Evolutionary conservation across 2,888 invertebrate species (phyloP), one percentile per base, ranked within the genome.

Genomic region (Trissonchulus sp.): DNA sequence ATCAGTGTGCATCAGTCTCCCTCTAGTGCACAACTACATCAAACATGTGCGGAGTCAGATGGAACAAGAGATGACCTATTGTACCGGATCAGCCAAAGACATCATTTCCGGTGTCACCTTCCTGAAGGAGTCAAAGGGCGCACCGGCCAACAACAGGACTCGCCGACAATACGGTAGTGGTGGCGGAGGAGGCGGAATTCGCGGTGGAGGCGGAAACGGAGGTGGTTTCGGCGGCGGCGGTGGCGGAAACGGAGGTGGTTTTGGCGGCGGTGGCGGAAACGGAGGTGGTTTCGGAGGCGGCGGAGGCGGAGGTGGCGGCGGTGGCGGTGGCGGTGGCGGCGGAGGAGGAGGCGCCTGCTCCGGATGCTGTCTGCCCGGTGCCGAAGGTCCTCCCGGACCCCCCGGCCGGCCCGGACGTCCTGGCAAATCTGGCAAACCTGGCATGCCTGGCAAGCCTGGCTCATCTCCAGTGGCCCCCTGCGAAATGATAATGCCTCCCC

Each of bases 41-140:
- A 8, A 28, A 15, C 68, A 65, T 65, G 68, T 65, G 8, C 68
- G 68, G 15, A 33, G 33, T 33, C 68, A 65, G 35, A 65, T 65
- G 68, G 33, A 34, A 65, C 35, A 30, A 18, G 68, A 65, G 35
- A 65, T 65, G 68, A 30, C 31, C 35, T 33, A 30, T n/a, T 65
- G 68, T 65, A 34, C 68, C n/a, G 68, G 68, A 30, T 65, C 68
- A 15, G 35, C 35, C 68, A 30, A 34, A 18, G 68, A 65, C 31
- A 34, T 65, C 35, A 28, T 65, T n/a, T 15, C 8, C 35, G 68
- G 35, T 15, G 68, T 65, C 35, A 34, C 33, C 18, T 18, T 65
- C 33, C 68, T 65, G 15, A 65, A 65, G 23, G 48, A 48, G 48
- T 48, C 48, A 8, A 48, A 48, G 48, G 23, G 8, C 48, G 48